Evolutionary conservation across 2,113 vertebrate species (phyloP).

Genomic region (Lepus europaeus): DNA sequence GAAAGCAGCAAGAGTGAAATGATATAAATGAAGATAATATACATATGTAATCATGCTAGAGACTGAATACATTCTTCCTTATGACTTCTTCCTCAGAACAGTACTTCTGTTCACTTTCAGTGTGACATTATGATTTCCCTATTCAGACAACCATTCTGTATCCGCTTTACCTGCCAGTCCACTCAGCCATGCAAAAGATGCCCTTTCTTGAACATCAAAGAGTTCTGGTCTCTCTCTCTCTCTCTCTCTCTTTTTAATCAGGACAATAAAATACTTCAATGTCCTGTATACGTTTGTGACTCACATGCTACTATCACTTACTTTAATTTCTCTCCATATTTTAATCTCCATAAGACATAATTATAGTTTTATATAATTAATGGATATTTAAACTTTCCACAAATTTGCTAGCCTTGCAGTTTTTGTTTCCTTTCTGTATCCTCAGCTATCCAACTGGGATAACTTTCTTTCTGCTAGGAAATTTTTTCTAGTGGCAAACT

Average conservation of each 20-base stretch:
- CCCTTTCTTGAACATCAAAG: not conserved
- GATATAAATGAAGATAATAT: not conserved
- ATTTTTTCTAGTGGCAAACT: not conserved
- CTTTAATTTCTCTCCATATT: not conserved
- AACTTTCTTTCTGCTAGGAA: not conserved
- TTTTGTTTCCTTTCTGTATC: not conserved
- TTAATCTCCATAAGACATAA: not conserved
- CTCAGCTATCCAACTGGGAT: not conserved
- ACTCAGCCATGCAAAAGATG: too few relatives aligned
- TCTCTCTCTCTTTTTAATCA: not conserved
- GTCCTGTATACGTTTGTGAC: not conserved
- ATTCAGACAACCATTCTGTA: not conserved
- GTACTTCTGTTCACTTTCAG: not conserved
- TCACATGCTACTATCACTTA: not conserved
- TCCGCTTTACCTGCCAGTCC: not conserved
- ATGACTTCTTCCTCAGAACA: not conserved
- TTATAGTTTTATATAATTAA: not conserved
- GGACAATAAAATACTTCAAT: not conserved
- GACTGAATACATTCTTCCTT: not conserved
- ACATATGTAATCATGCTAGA: not conserved
- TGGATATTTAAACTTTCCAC: not conserved
- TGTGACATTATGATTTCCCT: not conserved
- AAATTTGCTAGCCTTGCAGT: not conserved
- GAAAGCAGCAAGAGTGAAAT: not conserved
- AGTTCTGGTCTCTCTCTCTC: rapidly evolving